These are phyloP conservation scores for Pyrrhia umbra DNA, from an alignment of 2,888 invertebrate species.

Conservation along the genomic window DNA sequence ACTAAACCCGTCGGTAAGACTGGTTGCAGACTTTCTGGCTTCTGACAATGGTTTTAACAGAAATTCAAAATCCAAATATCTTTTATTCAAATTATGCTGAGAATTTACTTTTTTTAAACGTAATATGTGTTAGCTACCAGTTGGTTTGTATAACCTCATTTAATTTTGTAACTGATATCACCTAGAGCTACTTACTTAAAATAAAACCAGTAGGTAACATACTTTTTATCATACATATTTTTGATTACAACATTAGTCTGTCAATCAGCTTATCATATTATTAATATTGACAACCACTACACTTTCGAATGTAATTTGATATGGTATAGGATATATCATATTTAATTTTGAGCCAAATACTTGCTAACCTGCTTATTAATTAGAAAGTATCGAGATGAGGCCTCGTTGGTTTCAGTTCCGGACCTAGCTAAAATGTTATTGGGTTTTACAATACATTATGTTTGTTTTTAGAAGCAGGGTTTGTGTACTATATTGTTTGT, in stretches of 20 bases:
- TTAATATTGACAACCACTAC: slow-evolving; percentile 39
- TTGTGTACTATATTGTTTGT: too few relatives aligned
- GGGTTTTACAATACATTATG: too few relatives aligned
- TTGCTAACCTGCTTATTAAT: slow-evolving; percentile 2
- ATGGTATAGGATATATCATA: slow-evolving; percentile 26
- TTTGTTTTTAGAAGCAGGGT: too few relatives aligned
- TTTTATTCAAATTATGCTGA: too few relatives aligned
- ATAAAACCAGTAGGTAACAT: not conserved
- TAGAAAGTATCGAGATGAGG: too few relatives aligned
- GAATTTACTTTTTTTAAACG: too few relatives aligned
- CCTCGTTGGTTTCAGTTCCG: too few relatives aligned
- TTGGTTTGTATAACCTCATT: not conserved
- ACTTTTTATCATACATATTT: not conserved
- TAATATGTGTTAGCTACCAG: not conserved
- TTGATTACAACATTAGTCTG: not conserved
- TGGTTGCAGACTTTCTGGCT: too few relatives aligned
- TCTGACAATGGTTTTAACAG: too few relatives aligned
- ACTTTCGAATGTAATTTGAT: slow-evolving; percentile 34
- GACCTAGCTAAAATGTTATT: too few relatives aligned
- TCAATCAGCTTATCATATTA: slow-evolving; percentile 12
- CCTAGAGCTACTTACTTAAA: not conserved
- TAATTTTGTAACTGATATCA: slow-evolving; percentile 2
- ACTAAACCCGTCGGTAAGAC: too few relatives aligned
- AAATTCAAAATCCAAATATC: too few relatives aligned
- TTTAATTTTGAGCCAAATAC: not conserved